Conservation (phyloP, 1,140 invertebrate species). For the Capitella teleta region DNA sequence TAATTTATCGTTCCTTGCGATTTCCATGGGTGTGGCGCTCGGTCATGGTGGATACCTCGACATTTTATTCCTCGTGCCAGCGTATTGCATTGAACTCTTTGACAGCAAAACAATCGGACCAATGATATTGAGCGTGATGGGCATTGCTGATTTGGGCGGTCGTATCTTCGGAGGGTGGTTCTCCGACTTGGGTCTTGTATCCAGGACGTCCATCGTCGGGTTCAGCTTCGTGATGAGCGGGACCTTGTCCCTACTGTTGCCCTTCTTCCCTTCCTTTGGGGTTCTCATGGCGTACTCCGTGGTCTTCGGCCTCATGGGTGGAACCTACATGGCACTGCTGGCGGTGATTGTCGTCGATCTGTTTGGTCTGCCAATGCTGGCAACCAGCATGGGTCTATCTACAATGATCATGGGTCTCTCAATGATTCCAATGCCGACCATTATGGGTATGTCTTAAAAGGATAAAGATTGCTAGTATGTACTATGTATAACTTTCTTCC, state of each 20-base stretch:
- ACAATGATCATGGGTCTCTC: constrained; percentile 1
- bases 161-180: constrained; percentile 6
- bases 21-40: background rate
- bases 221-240: background rate
- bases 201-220: background rate
- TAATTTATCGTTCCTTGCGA: background rate
- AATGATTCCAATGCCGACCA: background rate
- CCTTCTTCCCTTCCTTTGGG: background rate
- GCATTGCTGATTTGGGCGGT: constrained; percentile 4
- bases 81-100: constrained; percentile 1
- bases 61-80: constrained; percentile 3
- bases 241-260: background rate
- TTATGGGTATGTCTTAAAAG: background rate
- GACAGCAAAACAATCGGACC: background rate
- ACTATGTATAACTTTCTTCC: no score
- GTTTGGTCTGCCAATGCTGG: background rate
- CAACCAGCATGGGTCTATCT: background rate
- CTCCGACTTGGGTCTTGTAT: no score
- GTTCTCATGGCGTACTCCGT: background rate
- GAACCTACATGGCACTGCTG: background rate
- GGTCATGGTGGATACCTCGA: constrained; percentile 7
- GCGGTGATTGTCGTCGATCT: background rate
- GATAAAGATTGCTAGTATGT: no score
- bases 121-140: background rate
- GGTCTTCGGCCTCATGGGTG: background rate